These are phyloP conservation scores for Drosophila mojavensis DNA, from an alignment of 1,140 invertebrate genomes.

Conservation along the genomic window DNA sequence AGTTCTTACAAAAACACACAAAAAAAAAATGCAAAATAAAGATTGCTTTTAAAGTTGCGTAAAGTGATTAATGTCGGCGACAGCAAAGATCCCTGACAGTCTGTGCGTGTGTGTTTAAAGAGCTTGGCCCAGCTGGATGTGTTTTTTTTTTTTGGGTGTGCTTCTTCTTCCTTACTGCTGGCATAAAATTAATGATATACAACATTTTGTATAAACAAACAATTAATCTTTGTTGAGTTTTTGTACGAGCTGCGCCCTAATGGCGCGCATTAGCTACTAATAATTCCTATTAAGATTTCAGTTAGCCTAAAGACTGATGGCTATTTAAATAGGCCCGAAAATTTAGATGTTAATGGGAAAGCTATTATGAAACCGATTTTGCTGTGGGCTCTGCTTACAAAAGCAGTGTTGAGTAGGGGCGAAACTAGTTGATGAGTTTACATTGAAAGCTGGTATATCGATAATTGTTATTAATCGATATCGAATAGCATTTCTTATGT, in stretches of 20 bases:
- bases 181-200: slow-evolving; percentile 72
- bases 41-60: slow-evolving; percentile 30
- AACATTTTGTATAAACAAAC: slow-evolving; percentile 63
- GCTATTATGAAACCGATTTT: slow-evolving; percentile 4
- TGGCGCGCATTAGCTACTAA: slow-evolving; percentile 53
- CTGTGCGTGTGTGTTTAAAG: slow-evolving; percentile 18
- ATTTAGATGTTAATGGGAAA: slow-evolving; percentile 35
- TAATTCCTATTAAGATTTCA: slow-evolving; percentile 41
- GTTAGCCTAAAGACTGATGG: slow-evolving; percentile 13
- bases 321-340: slow-evolving; percentile 10
- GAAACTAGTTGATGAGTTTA: too few relatives aligned
- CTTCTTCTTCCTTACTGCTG: neutral
- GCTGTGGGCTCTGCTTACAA: neutral
- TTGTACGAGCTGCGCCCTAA: slow-evolving; percentile 20
- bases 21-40: slow-evolving; percentile 13
- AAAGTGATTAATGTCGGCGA: slow-evolving; percentile 48
- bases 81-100: slow-evolving; percentile 30
- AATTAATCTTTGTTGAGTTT: slow-evolving; percentile 68
- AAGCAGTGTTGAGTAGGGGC: too few relatives aligned
- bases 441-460: too few relatives aligned
- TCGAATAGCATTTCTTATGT: too few relatives aligned
- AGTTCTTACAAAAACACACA: too few relatives aligned
- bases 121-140: neutral
- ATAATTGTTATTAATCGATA: too few relatives aligned
- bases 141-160: neutral